Conservation (phyloP, 1,140 invertebrate species). For the Drosophila erecta region DNA sequence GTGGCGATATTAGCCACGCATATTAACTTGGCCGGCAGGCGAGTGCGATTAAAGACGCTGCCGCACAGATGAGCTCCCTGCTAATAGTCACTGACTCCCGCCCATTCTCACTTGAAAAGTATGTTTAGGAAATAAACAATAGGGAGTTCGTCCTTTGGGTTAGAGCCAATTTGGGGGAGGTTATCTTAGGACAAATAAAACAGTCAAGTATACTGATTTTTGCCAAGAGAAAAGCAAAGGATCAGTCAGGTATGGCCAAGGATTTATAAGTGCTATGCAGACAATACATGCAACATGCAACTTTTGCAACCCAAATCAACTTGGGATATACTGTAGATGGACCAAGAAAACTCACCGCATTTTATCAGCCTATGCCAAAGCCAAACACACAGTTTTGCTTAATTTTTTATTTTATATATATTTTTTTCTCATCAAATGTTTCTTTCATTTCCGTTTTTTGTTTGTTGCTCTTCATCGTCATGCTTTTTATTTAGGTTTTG, state of each 20-base stretch:
- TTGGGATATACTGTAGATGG: background rate
- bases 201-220: background rate
- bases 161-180: background rate
- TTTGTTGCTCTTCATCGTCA: constrained; percentile 57
- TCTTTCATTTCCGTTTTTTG: constrained; percentile 54
- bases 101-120: background rate
- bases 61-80: constrained; percentile 29
- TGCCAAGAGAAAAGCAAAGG: no score
- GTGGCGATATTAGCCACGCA: constrained; percentile 76
- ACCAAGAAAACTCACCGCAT: background rate
- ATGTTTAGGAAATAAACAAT: background rate
- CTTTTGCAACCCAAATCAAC: no score
- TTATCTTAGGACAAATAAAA: background rate
- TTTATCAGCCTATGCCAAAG: background rate
- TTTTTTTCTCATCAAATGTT: constrained; percentile 71
- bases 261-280: no score
- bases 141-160: background rate
- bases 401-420: constrained; percentile 63
- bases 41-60: constrained; percentile 44
- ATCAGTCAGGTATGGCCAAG: no score
- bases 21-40: constrained; percentile 62
- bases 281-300: no score
- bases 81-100: constrained; percentile 14
- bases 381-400: constrained; percentile 27
- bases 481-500: constrained; percentile 52